These are phyloP conservation scores for Bimastos eiseni DNA, from an alignment of 2,888 invertebrate genomes.

Conservation along the genomic window DNA sequence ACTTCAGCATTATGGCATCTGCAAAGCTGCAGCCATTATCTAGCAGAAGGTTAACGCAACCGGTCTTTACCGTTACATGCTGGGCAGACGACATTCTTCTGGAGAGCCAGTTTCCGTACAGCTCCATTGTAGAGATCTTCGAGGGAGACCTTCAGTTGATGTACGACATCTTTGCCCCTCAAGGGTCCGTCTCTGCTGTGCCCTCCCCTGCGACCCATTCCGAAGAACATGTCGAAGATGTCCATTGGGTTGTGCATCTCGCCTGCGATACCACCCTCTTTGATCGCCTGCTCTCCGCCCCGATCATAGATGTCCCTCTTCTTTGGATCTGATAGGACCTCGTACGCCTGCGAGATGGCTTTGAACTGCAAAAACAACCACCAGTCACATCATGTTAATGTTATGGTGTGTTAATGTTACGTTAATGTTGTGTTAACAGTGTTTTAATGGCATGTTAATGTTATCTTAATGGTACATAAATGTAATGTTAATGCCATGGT, in stretches of 20 bases:
- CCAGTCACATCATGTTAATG: no score
- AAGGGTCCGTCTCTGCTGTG: slow-evolving; percentile 49
- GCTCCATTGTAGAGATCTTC: slow-evolving; percentile 94
- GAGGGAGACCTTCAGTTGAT: slow-evolving; percentile 84
- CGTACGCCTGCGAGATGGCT: slow-evolving; percentile 95
- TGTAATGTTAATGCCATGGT: no score
- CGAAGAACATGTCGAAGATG: slow-evolving; percentile 97
- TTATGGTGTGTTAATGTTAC: no score
- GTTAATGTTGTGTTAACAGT: no score
- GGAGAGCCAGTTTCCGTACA: slow-evolving; percentile 85
- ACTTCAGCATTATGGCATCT: no score
- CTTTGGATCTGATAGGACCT: slow-evolving; percentile 89
- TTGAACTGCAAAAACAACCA: slow-evolving; percentile 71
- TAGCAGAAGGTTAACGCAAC: background rate
- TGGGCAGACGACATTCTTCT: slow-evolving; percentile 92
- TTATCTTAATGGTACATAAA: no score
- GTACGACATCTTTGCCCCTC: slow-evolving; percentile 86
- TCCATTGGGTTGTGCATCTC: slow-evolving; percentile 93
- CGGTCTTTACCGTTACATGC: slow-evolving; percentile 79
- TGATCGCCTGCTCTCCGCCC: slow-evolving; percentile 92
- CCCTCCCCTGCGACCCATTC: slow-evolving; percentile 63
- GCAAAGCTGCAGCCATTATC: no score
- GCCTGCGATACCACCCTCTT: slow-evolving; percentile 72
- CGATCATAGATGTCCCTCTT: slow-evolving; percentile 89
- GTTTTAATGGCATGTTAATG: no score